Conservation (phyloP, 2,888 invertebrate genomes). For the Polymixis flavicincta region DNA sequence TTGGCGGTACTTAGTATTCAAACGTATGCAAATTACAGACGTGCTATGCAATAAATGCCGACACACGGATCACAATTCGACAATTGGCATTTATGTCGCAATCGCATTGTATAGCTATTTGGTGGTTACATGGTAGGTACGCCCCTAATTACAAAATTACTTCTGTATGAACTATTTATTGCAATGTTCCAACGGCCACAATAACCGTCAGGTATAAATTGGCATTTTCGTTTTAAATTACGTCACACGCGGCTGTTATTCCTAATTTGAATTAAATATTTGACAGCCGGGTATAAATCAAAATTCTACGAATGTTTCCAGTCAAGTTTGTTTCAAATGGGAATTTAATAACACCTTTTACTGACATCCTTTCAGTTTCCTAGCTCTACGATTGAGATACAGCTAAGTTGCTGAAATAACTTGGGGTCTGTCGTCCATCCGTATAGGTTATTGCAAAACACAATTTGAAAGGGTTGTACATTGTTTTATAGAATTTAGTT, state of each 20-base stretch:
- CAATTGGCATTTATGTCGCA: slow-evolving; percentile 88
- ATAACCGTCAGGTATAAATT: slow-evolving; percentile 48
- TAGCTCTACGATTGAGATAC: slow-evolving; percentile 28
- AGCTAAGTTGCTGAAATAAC: not conserved
- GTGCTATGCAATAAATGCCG: slow-evolving; percentile 90
- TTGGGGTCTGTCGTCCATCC: no score
- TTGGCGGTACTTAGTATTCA: slow-evolving; percentile 88
- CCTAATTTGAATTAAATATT: slow-evolving; percentile 61
- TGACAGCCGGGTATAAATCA: slow-evolving; percentile 54
- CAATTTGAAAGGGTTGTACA: not conserved
- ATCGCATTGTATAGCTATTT: slow-evolving; percentile 78
- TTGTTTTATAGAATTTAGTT: no score
- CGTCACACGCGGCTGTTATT: slow-evolving; percentile 51
- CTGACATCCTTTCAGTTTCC: slow-evolving; percentile 30
- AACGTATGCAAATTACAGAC: slow-evolving; percentile 90
- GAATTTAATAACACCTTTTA: slow-evolving; percentile 61
- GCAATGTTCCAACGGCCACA: slow-evolving; percentile 34
- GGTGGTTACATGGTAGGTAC: slow-evolving; percentile 44
- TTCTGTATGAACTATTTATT: slow-evolving; percentile 57
- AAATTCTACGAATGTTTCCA: slow-evolving; percentile 58
- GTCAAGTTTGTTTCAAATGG: slow-evolving; percentile 44
- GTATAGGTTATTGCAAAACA: not conserved
- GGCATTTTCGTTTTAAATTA: slow-evolving; percentile 59
- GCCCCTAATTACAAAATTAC: slow-evolving; percentile 61
- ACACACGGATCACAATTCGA: slow-evolving; percentile 90